Base-by-base conservation (phyloP, 2,888 invertebrate genomes). In the Neocrepidodera transversa region DNA sequence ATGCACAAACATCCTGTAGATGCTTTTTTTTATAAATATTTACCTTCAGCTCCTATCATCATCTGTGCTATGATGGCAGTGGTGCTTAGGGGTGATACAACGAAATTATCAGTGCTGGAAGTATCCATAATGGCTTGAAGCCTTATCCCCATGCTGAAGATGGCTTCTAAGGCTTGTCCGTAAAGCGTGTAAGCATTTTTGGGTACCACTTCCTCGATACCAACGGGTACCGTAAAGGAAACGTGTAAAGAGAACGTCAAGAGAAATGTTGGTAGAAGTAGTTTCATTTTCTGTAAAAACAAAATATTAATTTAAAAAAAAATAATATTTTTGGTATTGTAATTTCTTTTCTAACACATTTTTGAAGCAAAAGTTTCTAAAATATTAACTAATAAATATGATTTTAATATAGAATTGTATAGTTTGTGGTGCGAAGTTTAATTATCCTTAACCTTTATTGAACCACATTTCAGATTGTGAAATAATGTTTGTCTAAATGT, bases 31-130 rank as follows among this genome's bases (percentile, higher is more conserved):
- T n/a, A n/a, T n/a, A n/a, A n/a, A n/a, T n/a, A n/a, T n/a, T 53
- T 40, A 11, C 77, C 78, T 49, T 76, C 71, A 2, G 80, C 74
- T 0, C 79, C 80, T 13, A 81, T 60, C 68, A 79, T 71, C 43
- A 80, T 64, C 65, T 81, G 75, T 0, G 74, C 78, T 13, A 81
- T 67, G 7, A 79, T 69, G 8, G 75, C 67, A 0, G 79, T 74
- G 10, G 78, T 74, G 57, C 80, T 79, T 13, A 81, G 54, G 0
- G 81, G 81, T 0, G 80, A 80, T 2, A 81, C 70, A 5, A 80
- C 62, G 62, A 80, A 78, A 60, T 80, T 81, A 16, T 67, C 55
- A 2, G 62, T 56, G 7, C 54, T 20, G 1, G 69, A 64, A n/a
- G 70, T 70, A 13, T 71, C 68, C 11, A 78, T 63, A 1, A 78